Conservation (phyloP, 2,797 vertebrate genomes). For the Schizothorax lantsangensis region DNA sequence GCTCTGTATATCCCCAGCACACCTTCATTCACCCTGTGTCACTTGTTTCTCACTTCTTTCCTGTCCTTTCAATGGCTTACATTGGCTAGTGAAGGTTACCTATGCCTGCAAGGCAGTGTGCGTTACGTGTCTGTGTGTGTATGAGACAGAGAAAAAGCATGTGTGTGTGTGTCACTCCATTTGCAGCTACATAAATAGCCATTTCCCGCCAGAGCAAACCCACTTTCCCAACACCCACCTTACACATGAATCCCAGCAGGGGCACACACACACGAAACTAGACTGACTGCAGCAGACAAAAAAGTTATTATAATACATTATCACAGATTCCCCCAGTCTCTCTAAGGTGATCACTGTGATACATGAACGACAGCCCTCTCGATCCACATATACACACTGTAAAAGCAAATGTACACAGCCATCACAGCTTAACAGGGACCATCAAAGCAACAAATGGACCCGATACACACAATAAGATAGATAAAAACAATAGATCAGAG, state of each 20-base stretch:
- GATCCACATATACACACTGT: not conserved
- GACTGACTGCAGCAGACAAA: slow-evolving; percentile 1
- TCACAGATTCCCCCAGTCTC: slow-evolving; percentile 9
- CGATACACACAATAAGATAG: no score
- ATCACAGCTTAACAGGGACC: not conserved
- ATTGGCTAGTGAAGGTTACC: slow-evolving; percentile 81
- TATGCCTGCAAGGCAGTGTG: slow-evolving; percentile 76
- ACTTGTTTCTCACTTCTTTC: slow-evolving; percentile 38
- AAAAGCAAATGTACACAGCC: not conserved
- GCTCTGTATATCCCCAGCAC: slow-evolving; percentile 58
- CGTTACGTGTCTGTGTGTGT: slow-evolving; percentile 52
- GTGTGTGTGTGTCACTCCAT: slow-evolving; percentile 70
- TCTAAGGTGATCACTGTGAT: not conserved
- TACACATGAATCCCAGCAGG: slow-evolving; percentile 63
- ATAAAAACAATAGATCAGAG: no score
- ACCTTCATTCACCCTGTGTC: slow-evolving; percentile 52
- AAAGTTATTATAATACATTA: slow-evolving; percentile 40
- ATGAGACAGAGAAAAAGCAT: slow-evolving; percentile 73
- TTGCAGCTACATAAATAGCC: slow-evolving; percentile 84
- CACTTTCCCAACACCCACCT: slow-evolving; percentile 75
- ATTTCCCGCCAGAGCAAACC: slow-evolving; percentile 88
- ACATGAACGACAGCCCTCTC: not conserved
- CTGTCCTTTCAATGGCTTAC: slow-evolving; percentile 67
- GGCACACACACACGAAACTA: slow-evolving; percentile 3
- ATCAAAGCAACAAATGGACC: not conserved